Evolutionary conservation across 2,797 vertebrate genomes (phyloP), one percentile per base, ranked within the genome.

Genomic region (Rousettus madagascariensis): DNA sequence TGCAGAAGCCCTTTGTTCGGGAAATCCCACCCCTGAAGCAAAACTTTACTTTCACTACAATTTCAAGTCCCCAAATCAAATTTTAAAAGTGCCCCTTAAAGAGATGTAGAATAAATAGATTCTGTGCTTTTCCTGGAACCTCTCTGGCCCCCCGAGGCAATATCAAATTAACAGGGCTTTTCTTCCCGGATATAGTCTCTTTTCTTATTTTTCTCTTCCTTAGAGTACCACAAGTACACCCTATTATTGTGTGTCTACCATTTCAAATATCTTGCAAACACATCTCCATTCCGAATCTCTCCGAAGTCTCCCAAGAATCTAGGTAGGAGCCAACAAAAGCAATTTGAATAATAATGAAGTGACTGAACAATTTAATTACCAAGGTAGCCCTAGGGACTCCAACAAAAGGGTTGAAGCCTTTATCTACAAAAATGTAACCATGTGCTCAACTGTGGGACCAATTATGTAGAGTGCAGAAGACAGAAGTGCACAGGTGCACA

Each of bases 281-380:
- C 51, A 69, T n/a, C 12, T 66, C 63, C 51, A 66, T 90, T 87
- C 86, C 11, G 43, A 63, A 85, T 65, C 63, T 75, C 65, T 46
- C 63, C 0, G 1, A 13, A 68, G 53, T 72, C 61, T 61, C 69
- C 93, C 5, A 94, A 77, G 90, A 96, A 93, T 86, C 53, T 78
- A 87, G 80, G 57, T 49, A 95, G 90, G 89, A 90, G 72, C 84
- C 68, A 95, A 90, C 17, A 33, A 79, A 91, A 12, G 79, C 87
- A 88, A 96, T 90, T 90, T 94, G 90, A 94, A 89, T 95, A 94
- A 97, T 91, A 96, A 96, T 91, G 85, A 97, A 68, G 63, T 7
- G 1, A 79, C 24, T 11, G 61, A 93, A 95, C 78, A 90, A 97
- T 92, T 97, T 94, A 96, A 97, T 95, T 96, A 92, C 20, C 61